Evolutionary conservation across 2,113 vertebrate genomes (phyloP), one percentile per base, ranked within the genome.

Genomic region (Bos javanicus): DNA sequence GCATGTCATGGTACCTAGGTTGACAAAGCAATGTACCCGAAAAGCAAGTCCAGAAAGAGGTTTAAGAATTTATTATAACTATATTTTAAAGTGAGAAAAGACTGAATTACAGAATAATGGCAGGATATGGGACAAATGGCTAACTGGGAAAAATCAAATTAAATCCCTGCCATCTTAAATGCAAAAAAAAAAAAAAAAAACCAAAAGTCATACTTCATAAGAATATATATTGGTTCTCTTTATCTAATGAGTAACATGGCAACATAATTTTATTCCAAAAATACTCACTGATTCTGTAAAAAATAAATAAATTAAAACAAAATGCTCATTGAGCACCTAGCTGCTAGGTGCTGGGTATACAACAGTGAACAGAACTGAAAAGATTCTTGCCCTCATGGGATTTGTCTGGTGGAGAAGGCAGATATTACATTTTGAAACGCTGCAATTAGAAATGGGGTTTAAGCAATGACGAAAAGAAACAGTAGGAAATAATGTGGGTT

Each of bases 91-190:
- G 30, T 48, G 30, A 87, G 54, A 87, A 87, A 95, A 91, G 59
- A 14, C 19, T 94, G 33, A 93, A 67, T 78, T 85, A 95, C 3
- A 90, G 28, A 92, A 84, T 54, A 91, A 81, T 80, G 21, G 39
- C 43, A 76, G 11, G 19, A 62, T 87, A 94, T 3, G 56, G 48
- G 48, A 83, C 48, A 95, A 91, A 82, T 52, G 71, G 67, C 6
- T 95, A 95, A 91, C 60, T 87, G 36, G 28, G 54, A 97, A 93
- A 97, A 91, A 62, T 83, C n/a, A 90, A 85, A 39, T 90, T 90
- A 90, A 93, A 90, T 86, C 12, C 25, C 46, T 95, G 57, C 26
- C 23, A 56, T 62, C 82, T 56, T 93, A 83, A 90, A 60, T 74
- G 14, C 17, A 86, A 95, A 92, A 62, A 81, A 57, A 81, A 81